Percentiles rank a stretch among this genome's conserved stretches.
Evolutionary conservation across 2,888 invertebrate species (phyloP).

Genomic region (Xanthia togata): DNA sequence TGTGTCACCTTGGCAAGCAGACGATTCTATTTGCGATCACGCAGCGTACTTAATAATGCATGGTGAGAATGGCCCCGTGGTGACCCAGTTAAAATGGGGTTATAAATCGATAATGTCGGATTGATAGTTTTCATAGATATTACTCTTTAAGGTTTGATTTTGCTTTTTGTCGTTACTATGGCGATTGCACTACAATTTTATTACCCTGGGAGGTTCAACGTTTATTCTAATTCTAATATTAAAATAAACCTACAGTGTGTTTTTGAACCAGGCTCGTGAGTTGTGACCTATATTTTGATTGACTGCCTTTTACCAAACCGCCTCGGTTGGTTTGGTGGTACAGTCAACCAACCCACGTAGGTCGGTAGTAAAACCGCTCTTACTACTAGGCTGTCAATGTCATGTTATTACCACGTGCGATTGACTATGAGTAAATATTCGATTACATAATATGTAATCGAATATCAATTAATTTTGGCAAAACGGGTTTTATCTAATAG

Average conservation of each 20-base stretch:
- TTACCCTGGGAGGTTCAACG: background rate
- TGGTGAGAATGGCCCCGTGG: conserved; percentile 35
- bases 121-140: conserved; percentile 24
- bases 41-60: conserved; percentile 46
- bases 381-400: background rate
- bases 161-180: background rate
- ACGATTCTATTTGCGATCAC: conserved; percentile 30
- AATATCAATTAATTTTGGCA: no score
- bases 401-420: no score
- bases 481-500: no score
- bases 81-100: conserved; percentile 42
- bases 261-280: background rate
- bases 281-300: background rate
- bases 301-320: background rate
- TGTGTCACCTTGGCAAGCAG: background rate
- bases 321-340: background rate
- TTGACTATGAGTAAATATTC: no score
- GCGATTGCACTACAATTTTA: background rate
- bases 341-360: background rate
- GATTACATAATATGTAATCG: no score
- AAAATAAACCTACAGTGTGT: no score
- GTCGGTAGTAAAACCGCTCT: background rate
- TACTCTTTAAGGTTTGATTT: background rate
- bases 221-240: background rate
- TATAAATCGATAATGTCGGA: conserved; percentile 37